phyloP scores from a whole-genome alignment of 1,140 invertebrate genomes.

The Caenorhabditis brenneri region DNA sequence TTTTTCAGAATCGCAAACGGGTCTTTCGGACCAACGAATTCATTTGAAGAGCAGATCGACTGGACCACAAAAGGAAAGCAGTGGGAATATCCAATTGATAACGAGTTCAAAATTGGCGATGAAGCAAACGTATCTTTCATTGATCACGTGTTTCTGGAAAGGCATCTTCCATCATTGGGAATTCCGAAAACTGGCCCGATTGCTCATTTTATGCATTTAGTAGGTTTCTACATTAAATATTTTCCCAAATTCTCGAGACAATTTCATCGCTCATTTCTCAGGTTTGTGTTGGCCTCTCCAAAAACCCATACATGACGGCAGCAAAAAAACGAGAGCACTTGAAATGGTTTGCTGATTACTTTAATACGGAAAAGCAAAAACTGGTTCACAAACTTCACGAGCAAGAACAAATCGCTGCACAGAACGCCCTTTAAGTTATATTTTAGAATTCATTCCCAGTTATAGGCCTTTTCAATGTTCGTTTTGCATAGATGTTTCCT shows the following conservation, averaged over 20 bases:
- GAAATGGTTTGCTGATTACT: conserved; percentile 89
- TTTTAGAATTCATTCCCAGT: background rate
- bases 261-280: background rate
- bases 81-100: conserved; percentile 95
- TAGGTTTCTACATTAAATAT: conserved; percentile 70
- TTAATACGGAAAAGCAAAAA: conserved; percentile 74
- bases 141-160: conserved; percentile 91
- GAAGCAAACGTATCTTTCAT: conserved; percentile 75
- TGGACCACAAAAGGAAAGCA: conserved; percentile 93
- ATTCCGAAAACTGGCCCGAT: conserved; percentile 88
- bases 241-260: background rate
- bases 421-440: conserved; percentile 1
- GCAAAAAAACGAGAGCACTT: conserved; percentile 86
- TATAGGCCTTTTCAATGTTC: background rate
- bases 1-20: conserved; percentile 52
- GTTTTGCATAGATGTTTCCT: background rate
- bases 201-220: conserved; percentile 93
- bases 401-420: conserved; percentile 55
- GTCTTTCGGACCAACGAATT: conserved; percentile 78
- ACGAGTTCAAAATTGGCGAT: conserved; percentile 77
- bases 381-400: conserved; percentile 56
- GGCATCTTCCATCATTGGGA: conserved; percentile 76
- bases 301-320: conserved; percentile 88
- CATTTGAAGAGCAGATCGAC: conserved; percentile 86
- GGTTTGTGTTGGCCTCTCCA: conserved; percentile 83